Base-by-base conservation (phyloP, 2,113 vertebrate genomes). In the Copsychus sechellarum region DNA sequence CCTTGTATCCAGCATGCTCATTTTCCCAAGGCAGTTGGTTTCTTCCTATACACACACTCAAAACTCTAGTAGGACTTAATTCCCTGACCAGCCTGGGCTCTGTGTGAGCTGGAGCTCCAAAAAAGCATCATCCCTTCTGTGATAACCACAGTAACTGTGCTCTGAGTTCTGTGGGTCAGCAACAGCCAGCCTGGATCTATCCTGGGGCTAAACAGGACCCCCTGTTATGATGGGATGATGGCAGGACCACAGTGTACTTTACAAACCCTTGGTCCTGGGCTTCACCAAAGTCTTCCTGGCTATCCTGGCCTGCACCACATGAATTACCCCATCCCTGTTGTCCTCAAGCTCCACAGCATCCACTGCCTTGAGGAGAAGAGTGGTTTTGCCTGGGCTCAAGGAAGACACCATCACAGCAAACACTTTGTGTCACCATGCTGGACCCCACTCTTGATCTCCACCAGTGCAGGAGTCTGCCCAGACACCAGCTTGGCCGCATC, bases 11-110 rank as follows among this genome's bases (percentile, higher is more conserved):
- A 69, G 97, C 94, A 24, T 58, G 83, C 4, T 98, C 95, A 19
- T 95, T 98, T 94, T 99, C 99, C 99, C 99, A 99, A 3, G 99
- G 99, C 54, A 99, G 97, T 71, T 98, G 99, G 96, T 98, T 98
- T 95, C 98, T 99, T 20, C 98, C 98, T 97, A 98, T 98, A 5
- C 98, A 98, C 0, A 98, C 98, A 7, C 98, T 99, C 74, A 98
- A 91, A 26, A 99, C 98, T 93, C 98, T 97, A 43, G 98, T 97
- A 36, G 98, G 98, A 73, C 95, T 96, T 6, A 94, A 95, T 28
- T 33, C 95, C 93, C 24, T 96, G 97, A 5, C 97, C 97, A 0
- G 93, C 95, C 45, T 86, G 95, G 2, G 95, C 98, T 48, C 18
- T 31, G 5, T 11, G 22, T 7, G 97, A 98, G 86, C 97, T 94